Evolutionary conservation across 2,888 invertebrate species (phyloP).

Genomic region (Brachypalpus laphriformis): DNA sequence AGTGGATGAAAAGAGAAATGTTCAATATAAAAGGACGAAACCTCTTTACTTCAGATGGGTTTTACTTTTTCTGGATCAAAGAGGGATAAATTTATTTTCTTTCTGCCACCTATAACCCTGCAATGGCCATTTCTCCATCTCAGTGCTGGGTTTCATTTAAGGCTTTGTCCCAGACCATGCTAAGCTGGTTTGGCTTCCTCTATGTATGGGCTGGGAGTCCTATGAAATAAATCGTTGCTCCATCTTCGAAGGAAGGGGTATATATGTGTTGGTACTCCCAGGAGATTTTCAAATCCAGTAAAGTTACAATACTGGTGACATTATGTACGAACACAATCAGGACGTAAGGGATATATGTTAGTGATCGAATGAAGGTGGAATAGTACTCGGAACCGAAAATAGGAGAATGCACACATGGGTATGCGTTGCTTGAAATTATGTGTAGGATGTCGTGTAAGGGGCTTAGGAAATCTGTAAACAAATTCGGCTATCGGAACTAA

Average conservation of each 20-base stretch:
- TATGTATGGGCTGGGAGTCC: slow-evolving; percentile 20
- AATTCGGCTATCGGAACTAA: not conserved
- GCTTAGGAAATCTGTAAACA: not conserved
- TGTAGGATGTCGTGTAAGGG: slow-evolving; percentile 8
- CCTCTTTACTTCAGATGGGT: not conserved
- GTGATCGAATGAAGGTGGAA: not conserved
- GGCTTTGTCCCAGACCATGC: slow-evolving; percentile 18
- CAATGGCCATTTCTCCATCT: slow-evolving; percentile 26
- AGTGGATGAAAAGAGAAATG: slow-evolving; percentile 26
- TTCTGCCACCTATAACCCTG: slow-evolving; percentile 34
- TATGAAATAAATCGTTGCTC: slow-evolving; percentile 44
- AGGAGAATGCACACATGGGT: not conserved
- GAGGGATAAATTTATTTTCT: slow-evolving; percentile 42
- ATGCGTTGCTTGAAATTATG: slow-evolving; percentile 11
- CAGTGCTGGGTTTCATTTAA: slow-evolving; percentile 24
- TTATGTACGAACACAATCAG: slow-evolving; percentile 21
- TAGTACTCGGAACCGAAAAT: not conserved
- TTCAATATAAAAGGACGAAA: slow-evolving; percentile 18
- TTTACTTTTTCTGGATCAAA: not conserved
- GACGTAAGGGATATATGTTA: not conserved
- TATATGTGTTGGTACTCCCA: slow-evolving; percentile 24
- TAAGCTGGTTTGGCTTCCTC: slow-evolving; percentile 31
- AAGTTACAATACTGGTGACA: slow-evolving; percentile 35
- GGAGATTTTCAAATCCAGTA: slow-evolving; percentile 44
- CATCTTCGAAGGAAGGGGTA: slow-evolving; percentile 12